Evolutionary conservation across 2,888 invertebrate genomes (phyloP).

Genomic region (Ormyrus labotus): DNA sequence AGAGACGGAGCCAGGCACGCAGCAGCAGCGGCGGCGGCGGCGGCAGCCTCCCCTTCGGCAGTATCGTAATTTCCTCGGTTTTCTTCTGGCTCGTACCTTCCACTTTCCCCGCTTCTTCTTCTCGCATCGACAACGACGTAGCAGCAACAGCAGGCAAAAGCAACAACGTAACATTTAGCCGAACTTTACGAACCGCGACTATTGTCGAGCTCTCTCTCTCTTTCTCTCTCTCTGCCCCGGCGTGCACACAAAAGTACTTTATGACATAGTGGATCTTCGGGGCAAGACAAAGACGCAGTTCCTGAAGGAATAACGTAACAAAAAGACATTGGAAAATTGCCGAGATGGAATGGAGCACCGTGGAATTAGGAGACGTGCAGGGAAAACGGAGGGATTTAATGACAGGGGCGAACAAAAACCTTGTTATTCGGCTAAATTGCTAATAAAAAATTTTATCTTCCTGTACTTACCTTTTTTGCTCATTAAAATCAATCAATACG

Average conservation of each 20-base stretch:
- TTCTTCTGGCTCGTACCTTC: not conserved
- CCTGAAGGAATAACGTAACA: slow-evolving; percentile 10
- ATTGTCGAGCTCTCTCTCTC: slow-evolving; percentile 53
- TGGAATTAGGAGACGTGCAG: slow-evolving; percentile 24
- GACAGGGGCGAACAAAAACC: not conserved
- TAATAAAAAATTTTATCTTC: not conserved
- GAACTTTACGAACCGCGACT: slow-evolving; percentile 61
- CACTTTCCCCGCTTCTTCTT: slow-evolving; percentile 24
- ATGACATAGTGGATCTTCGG: slow-evolving; percentile 56
- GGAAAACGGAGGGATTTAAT: slow-evolving; percentile 12
- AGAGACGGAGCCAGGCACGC: not conserved
- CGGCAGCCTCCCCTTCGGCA: not conserved
- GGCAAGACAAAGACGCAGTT: slow-evolving; percentile 48
- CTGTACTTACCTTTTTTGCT: not conserved
- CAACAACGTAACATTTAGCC: slow-evolving; percentile 58
- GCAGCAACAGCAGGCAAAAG: slow-evolving; percentile 18
- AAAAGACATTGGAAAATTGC: slow-evolving; percentile 45
- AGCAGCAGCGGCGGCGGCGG: not conserved
- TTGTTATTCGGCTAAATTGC: too few relatives aligned
- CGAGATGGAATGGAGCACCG: slow-evolving; percentile 31
- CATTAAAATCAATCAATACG: too few relatives aligned
- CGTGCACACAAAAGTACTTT: slow-evolving; percentile 58
- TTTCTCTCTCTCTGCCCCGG: not conserved
- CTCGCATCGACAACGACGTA: slow-evolving; percentile 15
- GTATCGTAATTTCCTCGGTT: slow-evolving; percentile 34